phyloP scores from a whole-genome alignment of 2,888 invertebrate genomes.

The Scelioninae gen. 2 region DNA sequence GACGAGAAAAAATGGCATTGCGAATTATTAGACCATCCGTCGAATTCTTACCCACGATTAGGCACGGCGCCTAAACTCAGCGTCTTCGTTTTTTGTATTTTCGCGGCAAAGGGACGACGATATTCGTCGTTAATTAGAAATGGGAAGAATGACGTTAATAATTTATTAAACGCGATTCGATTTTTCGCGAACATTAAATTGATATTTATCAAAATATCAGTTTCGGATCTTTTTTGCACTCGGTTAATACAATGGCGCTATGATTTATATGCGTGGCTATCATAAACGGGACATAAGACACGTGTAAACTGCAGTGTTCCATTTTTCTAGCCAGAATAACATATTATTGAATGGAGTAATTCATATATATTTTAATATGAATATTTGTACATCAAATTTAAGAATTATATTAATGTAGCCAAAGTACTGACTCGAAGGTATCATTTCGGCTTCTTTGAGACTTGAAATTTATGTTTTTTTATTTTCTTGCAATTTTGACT shows the following conservation, averaged over 20 bases:
- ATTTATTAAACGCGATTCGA: conserved; percentile 24
- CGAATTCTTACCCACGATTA: conserved; percentile 30
- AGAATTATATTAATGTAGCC: too few species aligned
- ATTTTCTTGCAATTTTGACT: too few species aligned
- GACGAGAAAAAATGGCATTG: conserved; percentile 2
- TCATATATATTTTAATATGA: conserved; percentile 18
- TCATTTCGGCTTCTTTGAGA: too few species aligned
- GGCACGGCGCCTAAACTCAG: conserved; percentile 16
- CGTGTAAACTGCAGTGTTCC: conserved; percentile 21
- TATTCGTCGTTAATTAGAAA: too few species aligned
- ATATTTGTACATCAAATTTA: too few species aligned
- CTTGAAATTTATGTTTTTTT: too few species aligned
- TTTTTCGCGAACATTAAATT: conserved; percentile 27
- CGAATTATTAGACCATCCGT: conserved; percentile 40
- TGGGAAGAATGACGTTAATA: too few species aligned
- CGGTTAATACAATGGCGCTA: conserved; percentile 39
- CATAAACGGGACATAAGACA: conserved; percentile 26
- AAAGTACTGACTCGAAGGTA: too few species aligned
- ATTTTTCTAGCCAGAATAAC: conserved; percentile 6
- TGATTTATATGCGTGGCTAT: conserved; percentile 40
- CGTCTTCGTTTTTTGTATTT: too few species aligned
- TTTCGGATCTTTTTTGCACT: conserved; percentile 37
- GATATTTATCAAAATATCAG: conserved; percentile 46
- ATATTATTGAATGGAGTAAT: conserved; percentile 33
- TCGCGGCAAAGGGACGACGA: too few species aligned